A percentile compares a stretch with the other conserved stretches of the same genome.
Conservation (phyloP, 2,113 vertebrate genomes). For the Pachycephala philippinensis region DNA sequence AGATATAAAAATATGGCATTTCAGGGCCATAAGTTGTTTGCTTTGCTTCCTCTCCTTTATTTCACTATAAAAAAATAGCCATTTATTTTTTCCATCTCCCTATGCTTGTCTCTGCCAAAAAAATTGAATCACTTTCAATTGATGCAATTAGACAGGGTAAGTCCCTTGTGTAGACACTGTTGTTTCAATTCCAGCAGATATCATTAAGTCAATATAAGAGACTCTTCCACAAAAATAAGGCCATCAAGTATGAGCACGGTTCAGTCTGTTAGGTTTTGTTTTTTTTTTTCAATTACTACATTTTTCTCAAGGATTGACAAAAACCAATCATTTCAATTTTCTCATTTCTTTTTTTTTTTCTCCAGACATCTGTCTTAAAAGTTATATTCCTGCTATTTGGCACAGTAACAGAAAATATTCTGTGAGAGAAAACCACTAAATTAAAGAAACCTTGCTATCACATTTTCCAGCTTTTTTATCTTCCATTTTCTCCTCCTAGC, state of each 20-base stretch:
- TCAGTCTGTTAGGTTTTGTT: background rate
- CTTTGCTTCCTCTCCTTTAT: slow-evolving; percentile 3
- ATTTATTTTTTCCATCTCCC: background rate
- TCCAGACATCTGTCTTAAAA: background rate
- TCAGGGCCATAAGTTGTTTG: slow-evolving; percentile 15
- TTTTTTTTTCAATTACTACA: background rate
- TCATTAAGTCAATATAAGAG: slow-evolving; percentile 40
- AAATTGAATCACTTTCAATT: slow-evolving; percentile 34
- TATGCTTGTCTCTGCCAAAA: slow-evolving; percentile 27
- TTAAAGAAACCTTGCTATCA: background rate
- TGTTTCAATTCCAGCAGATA: slow-evolving; percentile 42
- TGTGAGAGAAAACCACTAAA: background rate
- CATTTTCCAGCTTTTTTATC: background rate
- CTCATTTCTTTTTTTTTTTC: background rate
- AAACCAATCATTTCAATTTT: background rate
- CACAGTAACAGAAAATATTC: background rate
- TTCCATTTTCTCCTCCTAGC: background rate
- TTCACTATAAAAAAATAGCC: background rate
- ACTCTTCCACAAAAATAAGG: slow-evolving; percentile 19
- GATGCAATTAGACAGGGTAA: slow-evolving; percentile 35
- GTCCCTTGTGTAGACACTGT: slow-evolving; percentile 24
- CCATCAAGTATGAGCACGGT: background rate
- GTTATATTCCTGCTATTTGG: background rate
- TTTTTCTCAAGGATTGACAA: background rate
- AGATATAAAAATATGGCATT: slow-evolving; percentile 44